These are phyloP conservation scores for Aurelia sp. DNA, from an alignment of 30 jellyfish, hydroid and myxozoan genomes.

Conservation along the genomic window DNA sequence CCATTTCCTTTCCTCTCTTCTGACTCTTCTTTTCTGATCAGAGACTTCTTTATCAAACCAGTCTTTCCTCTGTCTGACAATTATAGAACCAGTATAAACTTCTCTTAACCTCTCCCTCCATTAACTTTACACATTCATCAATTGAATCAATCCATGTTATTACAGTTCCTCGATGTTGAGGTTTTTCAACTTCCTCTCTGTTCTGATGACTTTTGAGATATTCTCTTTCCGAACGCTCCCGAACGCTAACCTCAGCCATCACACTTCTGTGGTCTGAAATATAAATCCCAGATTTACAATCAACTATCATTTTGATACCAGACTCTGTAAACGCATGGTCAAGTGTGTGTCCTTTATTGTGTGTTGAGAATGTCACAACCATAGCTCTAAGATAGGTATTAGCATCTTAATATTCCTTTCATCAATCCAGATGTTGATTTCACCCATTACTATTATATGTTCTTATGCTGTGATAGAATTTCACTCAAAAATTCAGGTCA, in stretches of 20 bases:
- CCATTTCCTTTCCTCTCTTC: conserved; percentile 55
- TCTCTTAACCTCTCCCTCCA: conserved; percentile 53
- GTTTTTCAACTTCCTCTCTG: conserved; percentile 39
- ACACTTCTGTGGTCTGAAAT: neutral
- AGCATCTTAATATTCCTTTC: neutral
- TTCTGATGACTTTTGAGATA: conserved; percentile 14
- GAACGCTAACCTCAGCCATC: neutral
- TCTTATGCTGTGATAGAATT: conserved; percentile 17
- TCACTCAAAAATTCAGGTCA: conserved; percentile 16
- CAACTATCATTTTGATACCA: neutral
- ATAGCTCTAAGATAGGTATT: conserved; percentile 17
- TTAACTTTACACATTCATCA: conserved; percentile 51
- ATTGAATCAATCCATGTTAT: conserved; percentile 25
- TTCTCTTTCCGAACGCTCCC: neutral
- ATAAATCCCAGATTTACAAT: neutral
- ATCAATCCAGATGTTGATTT: conserved; percentile 2
- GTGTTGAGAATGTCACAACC: conserved; percentile 26
- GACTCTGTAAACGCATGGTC: conserved; percentile 9
- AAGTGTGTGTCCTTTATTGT: neutral
- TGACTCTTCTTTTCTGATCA: conserved; percentile 55
- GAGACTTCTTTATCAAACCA: conserved; percentile 47
- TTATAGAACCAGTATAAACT: conserved; percentile 31
- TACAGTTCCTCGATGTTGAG: conserved; percentile 31
- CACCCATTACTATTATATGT: conserved; percentile 1
- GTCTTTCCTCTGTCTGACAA: conserved; percentile 41